Evolutionary conservation across 2,113 vertebrate genomes (phyloP), one percentile per base, ranked within the genome.

Genomic region (Zosterops borbonicus): DNA sequence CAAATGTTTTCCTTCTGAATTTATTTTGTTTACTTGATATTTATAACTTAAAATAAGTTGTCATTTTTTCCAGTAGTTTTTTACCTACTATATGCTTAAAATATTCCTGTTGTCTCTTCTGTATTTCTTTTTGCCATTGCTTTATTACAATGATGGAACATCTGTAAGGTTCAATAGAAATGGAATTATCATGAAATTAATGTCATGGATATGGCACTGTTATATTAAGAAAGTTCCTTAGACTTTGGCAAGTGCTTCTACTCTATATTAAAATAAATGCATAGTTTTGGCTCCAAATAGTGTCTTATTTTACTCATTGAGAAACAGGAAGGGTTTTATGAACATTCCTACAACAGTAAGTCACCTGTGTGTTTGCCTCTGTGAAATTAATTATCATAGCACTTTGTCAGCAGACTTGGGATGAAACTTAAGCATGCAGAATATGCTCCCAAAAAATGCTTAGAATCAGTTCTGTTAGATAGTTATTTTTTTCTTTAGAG

Each of bases 1-100:
- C 60, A 75, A 67, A 52, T 47, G 44, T 81, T 90, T 92, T 73
- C 16, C 16, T 41, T 73, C 63, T 64, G 55, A 78, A 86, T 94
- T 94, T 89, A 77, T 95, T 95, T 90, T 95, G 50, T 81, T 94
- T 88, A 70, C 67, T 88, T 59, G 31, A 15, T 88, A 78, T 77
- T 86, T 90, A 41, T 67, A 81, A 37, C 69, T 64, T 93, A 27
- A 75, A 94, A 77, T 49, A 73, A 75, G 29, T 41, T 86, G 55
- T 70, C 21, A 39, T 70, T 65, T 90, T 69, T 75, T 59, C 15
- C 46, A 86, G 19, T 77, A 50, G 42, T 60, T 87, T 87, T 76
- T 81, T 47, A 29, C 24, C 60, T 88, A 10, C 55, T 71, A 5
- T 67, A 20, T 62, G 19, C 44, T 92, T 77, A 88, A 95, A 91